A percentile compares a stretch with the other conserved stretches of the same genome.
Evolutionary conservation across 2,888 invertebrate species (phyloP).

Genomic region (Neria commutata): DNA sequence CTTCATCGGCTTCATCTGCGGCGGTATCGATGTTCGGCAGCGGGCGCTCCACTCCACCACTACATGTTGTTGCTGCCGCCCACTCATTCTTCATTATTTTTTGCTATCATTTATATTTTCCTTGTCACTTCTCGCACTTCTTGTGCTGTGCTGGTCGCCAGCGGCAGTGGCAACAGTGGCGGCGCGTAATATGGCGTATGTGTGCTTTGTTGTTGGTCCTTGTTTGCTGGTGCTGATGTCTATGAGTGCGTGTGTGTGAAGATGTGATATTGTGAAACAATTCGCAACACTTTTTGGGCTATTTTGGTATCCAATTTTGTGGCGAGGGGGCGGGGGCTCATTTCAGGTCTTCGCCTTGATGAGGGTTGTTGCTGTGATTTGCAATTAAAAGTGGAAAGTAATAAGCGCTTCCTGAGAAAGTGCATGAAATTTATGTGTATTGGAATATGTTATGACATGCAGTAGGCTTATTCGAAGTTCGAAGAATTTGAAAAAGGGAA

Average conservation of each 20-base stretch:
- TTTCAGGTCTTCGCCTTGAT: background rate
- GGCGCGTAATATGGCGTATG: background rate
- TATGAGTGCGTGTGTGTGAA: constrained; percentile 4
- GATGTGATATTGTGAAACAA: constrained; percentile 24
- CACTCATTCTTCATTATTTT: constrained; percentile 26
- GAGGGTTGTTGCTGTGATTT: background rate
- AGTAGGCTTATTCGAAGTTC: background rate
- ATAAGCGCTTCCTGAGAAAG: too few species aligned
- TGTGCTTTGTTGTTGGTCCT: background rate
- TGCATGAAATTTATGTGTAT: background rate
- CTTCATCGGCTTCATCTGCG: constrained; percentile 6
- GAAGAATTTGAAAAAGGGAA: background rate
- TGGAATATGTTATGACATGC: background rate
- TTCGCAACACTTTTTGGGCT: constrained; percentile 24
- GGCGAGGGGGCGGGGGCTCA: background rate
- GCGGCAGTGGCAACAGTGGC: background rate
- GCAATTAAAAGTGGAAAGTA: constrained; percentile 1
- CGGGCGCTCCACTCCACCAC: background rate
- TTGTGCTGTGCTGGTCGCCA: background rate
- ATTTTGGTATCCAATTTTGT: constrained; percentile 12
- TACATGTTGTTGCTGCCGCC: too few species aligned
- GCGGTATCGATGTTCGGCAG: background rate
- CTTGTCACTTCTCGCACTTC: constrained; percentile 27
- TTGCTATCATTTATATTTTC: constrained; percentile 27
- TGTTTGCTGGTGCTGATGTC: constrained; percentile 5